Base-by-base conservation (phyloP, 1,140 invertebrate genomes). In the Pseudomyrmex gracilis region DNA sequence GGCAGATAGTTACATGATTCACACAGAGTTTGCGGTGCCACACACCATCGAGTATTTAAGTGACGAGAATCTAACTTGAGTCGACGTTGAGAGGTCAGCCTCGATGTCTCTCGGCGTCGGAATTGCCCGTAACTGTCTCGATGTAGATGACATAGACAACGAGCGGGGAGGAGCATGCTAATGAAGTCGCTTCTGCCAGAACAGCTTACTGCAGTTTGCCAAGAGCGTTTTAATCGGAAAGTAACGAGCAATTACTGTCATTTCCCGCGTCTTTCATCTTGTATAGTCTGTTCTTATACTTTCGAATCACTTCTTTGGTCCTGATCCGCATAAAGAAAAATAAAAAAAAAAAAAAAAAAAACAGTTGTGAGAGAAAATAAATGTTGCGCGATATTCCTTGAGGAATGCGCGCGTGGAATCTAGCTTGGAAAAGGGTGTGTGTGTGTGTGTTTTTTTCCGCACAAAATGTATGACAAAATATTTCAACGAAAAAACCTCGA, bases 231-330 rank as follows among this genome's bases (percentile, higher is more conserved):
- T 87, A 86, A 86, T 87, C 85, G 78, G 73, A 87, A 22, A 83
- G 63, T 53, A 77, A 86, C 80, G 1, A n/a, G 67, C 85, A 87
- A 87, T 87, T 87, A 86, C 73, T 77, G 86, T 86, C 55, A 83
- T 77, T 68, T 45, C 3, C n/a, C 34, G 70, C 73, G 70, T 85
- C 78, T 49, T 47, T 20, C 13, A 34, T 1, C 20, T 9, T n/a
- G n/a, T n/a, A 34, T 34, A 34, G 34, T 34, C 34, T 34, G 12
- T 9, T 64, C 20, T 9, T 34, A 20, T 34, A 20, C 12, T 12
- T 8, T 49, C 49, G 47, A 20, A 64, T 66, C 24, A 17, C 5
- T 13, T 7, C 1, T 53, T 13, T 1, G 43, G 1, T 15, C 20
- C 20, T 20, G 15, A 7, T 45, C n/a, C n/a, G 17, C 13, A 51